Percentiles rank a stretch among this genome's conserved stretches.
These are phyloP conservation scores for Drosophila cardini DNA, from an alignment of 1,140 invertebrate species.

Conservation along the genomic window DNA sequence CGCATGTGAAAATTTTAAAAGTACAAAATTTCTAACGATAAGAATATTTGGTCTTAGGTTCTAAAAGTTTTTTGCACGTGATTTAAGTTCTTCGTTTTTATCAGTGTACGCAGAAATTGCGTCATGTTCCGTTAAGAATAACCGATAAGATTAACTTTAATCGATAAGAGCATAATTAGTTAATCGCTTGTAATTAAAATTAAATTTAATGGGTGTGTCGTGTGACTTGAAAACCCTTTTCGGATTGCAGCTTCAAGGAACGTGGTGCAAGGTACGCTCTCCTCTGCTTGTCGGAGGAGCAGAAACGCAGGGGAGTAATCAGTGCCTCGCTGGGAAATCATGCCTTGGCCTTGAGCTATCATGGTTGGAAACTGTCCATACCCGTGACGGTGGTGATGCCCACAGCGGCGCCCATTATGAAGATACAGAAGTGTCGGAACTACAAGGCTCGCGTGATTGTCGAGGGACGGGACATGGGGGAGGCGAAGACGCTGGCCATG, in stretches of 20 bases:
- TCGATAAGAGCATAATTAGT: slow-evolving; percentile 13
- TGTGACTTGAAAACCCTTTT: not conserved
- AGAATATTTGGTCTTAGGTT: too few species aligned
- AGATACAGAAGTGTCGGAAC: slow-evolving; percentile 93
- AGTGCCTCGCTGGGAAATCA: slow-evolving; percentile 97
- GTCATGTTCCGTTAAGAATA: too few species aligned
- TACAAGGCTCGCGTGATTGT: slow-evolving; percentile 94
- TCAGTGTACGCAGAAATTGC: too few species aligned
- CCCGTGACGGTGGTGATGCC: slow-evolving; percentile 98
- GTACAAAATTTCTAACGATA: too few species aligned
- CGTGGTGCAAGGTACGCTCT: slow-evolving; percentile 95
- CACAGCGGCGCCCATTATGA: slow-evolving; percentile 95
- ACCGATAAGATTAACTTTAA: not conserved
- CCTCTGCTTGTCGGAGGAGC: slow-evolving; percentile 89
- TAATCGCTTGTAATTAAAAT: slow-evolving; percentile 62
- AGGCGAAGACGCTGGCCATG: slow-evolving; percentile 93
- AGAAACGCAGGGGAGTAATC: slow-evolving; percentile 92
- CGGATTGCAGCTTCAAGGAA: slow-evolving; percentile 93
- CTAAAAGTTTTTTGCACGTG: too few species aligned
- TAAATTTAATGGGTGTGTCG: slow-evolving; percentile 21
- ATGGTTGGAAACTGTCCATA: slow-evolving; percentile 92
- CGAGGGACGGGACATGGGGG: slow-evolving; percentile 93
- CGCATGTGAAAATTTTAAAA: too few species aligned
- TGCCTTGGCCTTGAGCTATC: slow-evolving; percentile 94
- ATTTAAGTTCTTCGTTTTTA: too few species aligned